Conservation (phyloP, 92 coral and sea anemone species). For the Porites rus region DNA sequence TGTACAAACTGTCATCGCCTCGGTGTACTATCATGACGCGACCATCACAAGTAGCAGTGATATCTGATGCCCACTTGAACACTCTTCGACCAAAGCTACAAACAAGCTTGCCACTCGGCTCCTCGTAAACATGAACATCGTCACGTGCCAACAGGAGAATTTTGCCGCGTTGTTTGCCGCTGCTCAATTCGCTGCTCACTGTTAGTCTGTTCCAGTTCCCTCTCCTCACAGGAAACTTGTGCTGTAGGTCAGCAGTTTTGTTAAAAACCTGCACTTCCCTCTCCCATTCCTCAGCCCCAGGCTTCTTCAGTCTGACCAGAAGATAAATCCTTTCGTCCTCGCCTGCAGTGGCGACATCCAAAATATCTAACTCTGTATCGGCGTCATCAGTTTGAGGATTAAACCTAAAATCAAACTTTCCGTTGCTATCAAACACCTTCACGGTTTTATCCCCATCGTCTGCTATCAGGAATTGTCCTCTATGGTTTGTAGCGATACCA, state of each 20-base stretch:
- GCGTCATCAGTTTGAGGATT: neutral
- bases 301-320: neutral
- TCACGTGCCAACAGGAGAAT: no score
- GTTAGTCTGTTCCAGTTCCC: neutral
- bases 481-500: neutral
- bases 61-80: no score
- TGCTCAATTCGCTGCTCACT: neutral
- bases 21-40: no score
- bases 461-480: neutral
- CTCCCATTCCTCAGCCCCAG: neutral
- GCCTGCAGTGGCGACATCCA: constrained; percentile 4
- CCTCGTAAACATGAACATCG: no score
- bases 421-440: neutral
- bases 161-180: neutral
- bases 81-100: no score
- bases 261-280: neutral
- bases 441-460: neutral
- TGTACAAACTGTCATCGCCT: no score
- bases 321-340: neutral
- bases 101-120: no score
- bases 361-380: neutral
- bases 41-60: no score
- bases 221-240: neutral
- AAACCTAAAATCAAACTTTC: neutral
- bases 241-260: neutral